A percentile compares a stretch with the other conserved stretches of the same genome.
phyloP scores from a whole-genome alignment of 2,797 vertebrate genomes.

The Vireo griseus region DNA sequence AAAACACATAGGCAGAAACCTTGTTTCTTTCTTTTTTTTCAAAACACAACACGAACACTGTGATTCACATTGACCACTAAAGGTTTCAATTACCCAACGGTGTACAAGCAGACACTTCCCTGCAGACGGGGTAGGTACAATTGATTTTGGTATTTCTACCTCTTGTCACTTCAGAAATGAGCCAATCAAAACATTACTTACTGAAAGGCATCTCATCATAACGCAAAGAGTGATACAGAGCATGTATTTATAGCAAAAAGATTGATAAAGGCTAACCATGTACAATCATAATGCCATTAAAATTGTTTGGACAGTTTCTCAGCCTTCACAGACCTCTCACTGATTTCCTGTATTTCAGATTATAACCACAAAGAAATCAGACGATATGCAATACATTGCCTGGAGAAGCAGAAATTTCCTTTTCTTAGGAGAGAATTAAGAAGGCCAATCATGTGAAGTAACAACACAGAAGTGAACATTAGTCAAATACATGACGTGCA shows the following conservation, averaged over 20 bases:
- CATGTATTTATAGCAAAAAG: not conserved
- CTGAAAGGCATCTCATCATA: not conserved
- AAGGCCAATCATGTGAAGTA: not conserved
- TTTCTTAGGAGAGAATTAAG: not conserved
- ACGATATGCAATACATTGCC: not conserved
- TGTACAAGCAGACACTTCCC: not conserved
- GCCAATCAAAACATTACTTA: not conserved
- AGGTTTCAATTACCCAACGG: not conserved
- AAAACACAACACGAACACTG: not conserved
- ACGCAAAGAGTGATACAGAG: not conserved
- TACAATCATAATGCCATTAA: not conserved
- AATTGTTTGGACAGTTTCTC: not conserved
- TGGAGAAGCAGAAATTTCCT: not conserved
- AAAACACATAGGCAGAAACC: not conserved
- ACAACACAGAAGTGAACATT: not conserved
- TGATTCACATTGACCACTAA: not conserved
- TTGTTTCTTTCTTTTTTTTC: not conserved
- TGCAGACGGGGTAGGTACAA: not conserved
- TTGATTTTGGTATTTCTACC: not conserved
- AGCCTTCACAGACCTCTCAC: not conserved
- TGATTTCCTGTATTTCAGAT: not conserved
- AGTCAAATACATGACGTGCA: not conserved
- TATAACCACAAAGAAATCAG: not conserved
- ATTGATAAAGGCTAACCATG: not conserved
- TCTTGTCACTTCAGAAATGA: not conserved